phyloP scores from a whole-genome alignment of 1,140 invertebrate genomes.

The Drosophila sechellia region DNA sequence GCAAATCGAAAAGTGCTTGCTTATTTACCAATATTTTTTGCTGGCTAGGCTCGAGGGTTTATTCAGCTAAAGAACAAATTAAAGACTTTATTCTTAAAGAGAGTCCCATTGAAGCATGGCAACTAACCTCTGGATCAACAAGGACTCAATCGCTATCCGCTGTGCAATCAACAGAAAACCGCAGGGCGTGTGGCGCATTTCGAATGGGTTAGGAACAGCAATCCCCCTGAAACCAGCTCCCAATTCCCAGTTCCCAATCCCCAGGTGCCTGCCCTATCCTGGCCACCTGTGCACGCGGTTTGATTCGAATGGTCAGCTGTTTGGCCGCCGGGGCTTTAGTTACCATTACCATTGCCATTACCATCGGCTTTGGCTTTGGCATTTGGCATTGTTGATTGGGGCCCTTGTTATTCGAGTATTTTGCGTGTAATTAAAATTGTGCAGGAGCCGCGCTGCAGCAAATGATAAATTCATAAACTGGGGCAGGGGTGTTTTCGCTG shows the following conservation, averaged over 20 bases:
- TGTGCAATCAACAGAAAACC: slow-evolving; percentile 66
- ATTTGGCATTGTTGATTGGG: slow-evolving; percentile 46
- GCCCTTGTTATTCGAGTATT: slow-evolving; percentile 27
- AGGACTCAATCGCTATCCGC: slow-evolving; percentile 4
- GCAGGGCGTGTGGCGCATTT: slow-evolving; percentile 47
- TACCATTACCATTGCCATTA: slow-evolving; percentile 32
- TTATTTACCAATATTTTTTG: slow-evolving; percentile 14
- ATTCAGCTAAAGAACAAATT: background rate
- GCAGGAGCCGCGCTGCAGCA: slow-evolving; percentile 32
- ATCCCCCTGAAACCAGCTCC: background rate
- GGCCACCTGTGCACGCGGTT: slow-evolving; percentile 34
- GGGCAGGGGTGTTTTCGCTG: background rate
- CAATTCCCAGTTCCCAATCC: slow-evolving; percentile 1
- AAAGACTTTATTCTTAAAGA: background rate
- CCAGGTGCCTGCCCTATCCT: background rate
- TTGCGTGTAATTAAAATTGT: slow-evolving; percentile 73
- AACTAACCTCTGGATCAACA: slow-evolving; percentile 11
- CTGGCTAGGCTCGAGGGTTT: background rate
- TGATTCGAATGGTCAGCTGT: slow-evolving; percentile 59
- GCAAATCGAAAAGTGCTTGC: slow-evolving; percentile 12
- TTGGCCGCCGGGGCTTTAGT: slow-evolving; percentile 67
- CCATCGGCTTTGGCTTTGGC: slow-evolving; percentile 12
- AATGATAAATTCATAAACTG: slow-evolving; percentile 55
- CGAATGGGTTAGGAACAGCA: slow-evolving; percentile 1
- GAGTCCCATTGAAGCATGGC: background rate